Percentiles rank a stretch among this genome's conserved stretches.
Evolutionary conservation across 2,888 invertebrate species (phyloP).

Genomic region (Polydrusus pterygomalis): DNA sequence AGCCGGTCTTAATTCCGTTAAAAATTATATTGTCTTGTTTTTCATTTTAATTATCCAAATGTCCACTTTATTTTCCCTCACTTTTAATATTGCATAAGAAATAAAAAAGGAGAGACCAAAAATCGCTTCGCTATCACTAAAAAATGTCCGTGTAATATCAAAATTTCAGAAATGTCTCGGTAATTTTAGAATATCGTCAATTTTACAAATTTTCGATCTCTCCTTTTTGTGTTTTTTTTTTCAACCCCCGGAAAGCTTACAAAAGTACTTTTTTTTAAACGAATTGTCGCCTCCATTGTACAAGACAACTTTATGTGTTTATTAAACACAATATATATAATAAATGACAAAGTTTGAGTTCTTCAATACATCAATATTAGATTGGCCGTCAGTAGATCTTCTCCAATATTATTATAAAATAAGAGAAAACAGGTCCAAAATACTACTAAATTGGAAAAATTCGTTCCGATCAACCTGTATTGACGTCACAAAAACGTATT

Average conservation of each 20-base stretch:
- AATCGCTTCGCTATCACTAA: slow-evolving; percentile 13
- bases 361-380: neutral
- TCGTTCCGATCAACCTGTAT: too few relatives aligned
- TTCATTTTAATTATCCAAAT: slow-evolving; percentile 17
- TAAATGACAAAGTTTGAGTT: slow-evolving; percentile 19
- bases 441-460: too few relatives aligned
- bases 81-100: slow-evolving; percentile 3
- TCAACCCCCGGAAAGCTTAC: slow-evolving; percentile 18
- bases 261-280: neutral
- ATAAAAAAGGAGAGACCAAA: slow-evolving; percentile 34
- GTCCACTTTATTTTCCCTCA: neutral
- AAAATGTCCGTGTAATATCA: slow-evolving; percentile 31
- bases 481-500: too few relatives aligned
- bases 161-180: slow-evolving; percentile 1
- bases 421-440: too few relatives aligned
- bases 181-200: neutral
- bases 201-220: slow-evolving; percentile 17
- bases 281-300: neutral
- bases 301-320: slow-evolving; percentile 4
- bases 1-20: slow-evolving; percentile 12
- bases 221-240: slow-evolving; percentile 16
- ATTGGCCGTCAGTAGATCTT: too few relatives aligned
- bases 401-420: too few relatives aligned
- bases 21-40: slow-evolving; percentile 27
- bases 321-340: neutral